Evolutionary conservation across 2,797 vertebrate genomes (phyloP).

Genomic region (Acanthiza pusilla): DNA sequence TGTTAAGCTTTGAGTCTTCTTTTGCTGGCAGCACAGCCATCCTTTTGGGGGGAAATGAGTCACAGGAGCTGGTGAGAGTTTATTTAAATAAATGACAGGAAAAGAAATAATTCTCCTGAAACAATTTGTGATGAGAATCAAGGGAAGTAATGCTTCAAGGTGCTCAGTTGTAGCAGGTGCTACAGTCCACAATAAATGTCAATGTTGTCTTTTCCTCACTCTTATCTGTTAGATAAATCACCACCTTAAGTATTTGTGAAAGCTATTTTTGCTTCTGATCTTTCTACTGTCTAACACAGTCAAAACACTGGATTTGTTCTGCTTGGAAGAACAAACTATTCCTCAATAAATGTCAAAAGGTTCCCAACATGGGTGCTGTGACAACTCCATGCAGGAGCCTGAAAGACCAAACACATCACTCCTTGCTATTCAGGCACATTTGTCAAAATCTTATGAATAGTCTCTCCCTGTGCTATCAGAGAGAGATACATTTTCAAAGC

Average conservation of each 20-base stretch:
- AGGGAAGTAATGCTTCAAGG: background rate
- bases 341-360: background rate
- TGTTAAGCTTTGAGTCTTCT: background rate
- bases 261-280: background rate
- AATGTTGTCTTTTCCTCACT: background rate
- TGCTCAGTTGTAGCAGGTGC: background rate
- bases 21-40: background rate
- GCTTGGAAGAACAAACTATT: background rate
- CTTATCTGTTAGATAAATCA: background rate
- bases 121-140: background rate
- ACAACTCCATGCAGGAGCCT: background rate
- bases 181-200: background rate
- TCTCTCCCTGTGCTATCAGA: background rate
- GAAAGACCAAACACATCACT: background rate
- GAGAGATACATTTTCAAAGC: background rate
- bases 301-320: background rate
- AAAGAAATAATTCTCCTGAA: slow-evolving; percentile 2
- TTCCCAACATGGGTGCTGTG: background rate
- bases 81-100: slow-evolving; percentile 4
- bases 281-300: background rate
- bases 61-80: background rate
- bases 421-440: background rate
- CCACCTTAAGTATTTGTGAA: background rate
- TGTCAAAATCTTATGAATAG: background rate
- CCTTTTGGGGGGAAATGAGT: background rate